These are phyloP conservation scores for Euwallacea similis DNA, from an alignment of 1,140 invertebrate genomes.

Conservation along the genomic window DNA sequence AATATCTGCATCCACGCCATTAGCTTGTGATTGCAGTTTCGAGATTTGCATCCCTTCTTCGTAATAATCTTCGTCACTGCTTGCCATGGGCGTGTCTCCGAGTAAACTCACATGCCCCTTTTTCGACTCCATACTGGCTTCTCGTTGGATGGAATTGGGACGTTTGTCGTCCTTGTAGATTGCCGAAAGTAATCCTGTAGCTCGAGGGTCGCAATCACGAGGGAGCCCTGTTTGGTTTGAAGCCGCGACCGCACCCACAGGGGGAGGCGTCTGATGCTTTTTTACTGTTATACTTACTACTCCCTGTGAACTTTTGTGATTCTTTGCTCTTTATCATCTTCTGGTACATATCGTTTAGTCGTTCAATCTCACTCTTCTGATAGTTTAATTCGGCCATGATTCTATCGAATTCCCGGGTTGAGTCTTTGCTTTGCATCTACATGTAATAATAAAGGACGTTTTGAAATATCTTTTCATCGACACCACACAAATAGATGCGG, in stretches of 20 bases:
- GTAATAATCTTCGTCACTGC: background rate
- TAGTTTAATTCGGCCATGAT: constrained; percentile 15
- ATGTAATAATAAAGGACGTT: background rate
- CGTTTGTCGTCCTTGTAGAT: constrained; percentile 8
- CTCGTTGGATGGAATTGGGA: too few species aligned
- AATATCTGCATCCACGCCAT: background rate
- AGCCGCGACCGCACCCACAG: background rate
- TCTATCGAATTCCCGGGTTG: constrained; percentile 18
- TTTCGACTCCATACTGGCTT: background rate
- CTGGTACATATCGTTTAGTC: constrained; percentile 25
- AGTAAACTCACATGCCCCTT: background rate
- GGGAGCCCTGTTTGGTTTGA: too few species aligned
- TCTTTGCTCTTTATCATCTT: constrained; percentile 8
- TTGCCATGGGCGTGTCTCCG: background rate
- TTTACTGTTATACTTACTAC: background rate
- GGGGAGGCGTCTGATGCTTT: background rate
- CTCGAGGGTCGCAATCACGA: background rate
- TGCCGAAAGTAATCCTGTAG: constrained; percentile 8
- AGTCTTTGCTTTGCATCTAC: constrained; percentile 29
- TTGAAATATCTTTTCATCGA: background rate
- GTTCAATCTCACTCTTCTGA: constrained; percentile 18
- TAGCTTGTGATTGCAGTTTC: background rate
- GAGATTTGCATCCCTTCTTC: background rate
- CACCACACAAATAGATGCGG: background rate
- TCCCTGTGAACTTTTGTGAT: background rate